phyloP scores from a whole-genome alignment of 1,140 invertebrate species.

The Drosophila santomea region DNA sequence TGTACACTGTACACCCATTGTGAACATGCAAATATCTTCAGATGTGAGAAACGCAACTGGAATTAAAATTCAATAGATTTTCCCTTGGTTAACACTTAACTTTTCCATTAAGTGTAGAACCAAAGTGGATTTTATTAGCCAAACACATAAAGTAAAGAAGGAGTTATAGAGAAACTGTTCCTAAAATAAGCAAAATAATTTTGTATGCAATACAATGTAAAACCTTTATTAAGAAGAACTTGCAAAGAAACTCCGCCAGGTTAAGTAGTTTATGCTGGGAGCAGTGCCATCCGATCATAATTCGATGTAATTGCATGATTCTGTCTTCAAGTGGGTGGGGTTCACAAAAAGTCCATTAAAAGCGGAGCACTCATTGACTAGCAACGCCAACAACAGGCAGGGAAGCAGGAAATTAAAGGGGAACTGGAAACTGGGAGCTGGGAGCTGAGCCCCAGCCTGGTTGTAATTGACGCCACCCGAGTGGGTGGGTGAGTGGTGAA shows the following conservation, averaged over 20 bases:
- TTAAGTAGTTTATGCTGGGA: too few relatives aligned
- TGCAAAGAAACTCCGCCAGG: too few relatives aligned
- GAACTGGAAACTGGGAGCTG: not conserved
- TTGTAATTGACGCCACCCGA: conserved; percentile 45
- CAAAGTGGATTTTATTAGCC: too few relatives aligned
- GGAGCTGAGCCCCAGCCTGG: conserved; percentile 3
- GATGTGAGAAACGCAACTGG: not conserved
- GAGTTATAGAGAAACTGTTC: too few relatives aligned
- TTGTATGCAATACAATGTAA: too few relatives aligned
- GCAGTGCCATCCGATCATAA: not conserved
- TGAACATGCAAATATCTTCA: conserved; percentile 24
- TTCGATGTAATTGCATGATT: not conserved
- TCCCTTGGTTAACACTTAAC: too few relatives aligned
- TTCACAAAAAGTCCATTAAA: not conserved
- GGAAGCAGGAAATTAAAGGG: conserved; percentile 19
- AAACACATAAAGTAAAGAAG: too few relatives aligned
- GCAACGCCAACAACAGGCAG: not conserved
- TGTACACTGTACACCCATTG: conserved; percentile 4
- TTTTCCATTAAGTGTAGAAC: too few relatives aligned
- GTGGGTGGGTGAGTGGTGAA: not conserved
- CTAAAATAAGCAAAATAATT: too few relatives aligned
- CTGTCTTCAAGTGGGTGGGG: not conserved
- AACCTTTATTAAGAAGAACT: too few relatives aligned
- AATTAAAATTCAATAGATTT: conserved; percentile 1
- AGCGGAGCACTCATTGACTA: conserved; percentile 31